Evolutionary conservation across 2,113 vertebrate genomes (phyloP).

Genomic region (Trematomus loennbergii): DNA sequence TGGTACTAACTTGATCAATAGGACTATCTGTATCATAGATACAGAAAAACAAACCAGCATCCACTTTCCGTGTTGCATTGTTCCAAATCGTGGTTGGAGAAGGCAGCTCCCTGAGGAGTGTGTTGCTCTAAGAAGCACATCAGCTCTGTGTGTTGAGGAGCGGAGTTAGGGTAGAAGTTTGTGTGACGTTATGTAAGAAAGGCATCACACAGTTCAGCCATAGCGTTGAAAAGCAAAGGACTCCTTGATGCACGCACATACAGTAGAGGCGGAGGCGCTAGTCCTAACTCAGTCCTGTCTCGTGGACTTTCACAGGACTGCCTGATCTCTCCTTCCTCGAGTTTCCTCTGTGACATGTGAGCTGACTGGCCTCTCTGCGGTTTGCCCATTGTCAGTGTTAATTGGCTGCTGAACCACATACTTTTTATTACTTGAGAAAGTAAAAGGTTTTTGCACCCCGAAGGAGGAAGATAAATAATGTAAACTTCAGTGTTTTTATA

Average conservation of each 20-base stretch:
- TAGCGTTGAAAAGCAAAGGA: slow-evolving; percentile 16
- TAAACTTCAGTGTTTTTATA: not conserved
- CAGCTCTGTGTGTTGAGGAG: slow-evolving; percentile 22
- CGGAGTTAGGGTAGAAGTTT: slow-evolving; percentile 34
- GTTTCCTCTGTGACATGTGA: slow-evolving; percentile 42
- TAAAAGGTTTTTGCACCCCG: slow-evolving; percentile 4
- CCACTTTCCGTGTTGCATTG: slow-evolving; percentile 11
- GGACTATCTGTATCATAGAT: not conserved
- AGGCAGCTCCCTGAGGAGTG: slow-evolving; percentile 30
- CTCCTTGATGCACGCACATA: slow-evolving; percentile 16
- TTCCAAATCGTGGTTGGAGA: slow-evolving; percentile 1
- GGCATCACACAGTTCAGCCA: slow-evolving; percentile 26
- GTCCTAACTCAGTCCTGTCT: slow-evolving; percentile 32
- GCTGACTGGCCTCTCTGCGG: slow-evolving; percentile 20
- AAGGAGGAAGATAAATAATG: slow-evolving; percentile 9
- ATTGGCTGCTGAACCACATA: slow-evolving; percentile 25
- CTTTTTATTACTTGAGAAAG: slow-evolving; percentile 1
- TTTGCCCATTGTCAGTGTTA: slow-evolving; percentile 17
- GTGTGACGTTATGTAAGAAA: slow-evolving; percentile 48
- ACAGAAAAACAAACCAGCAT: not conserved
- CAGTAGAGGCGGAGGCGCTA: slow-evolving; percentile 8
- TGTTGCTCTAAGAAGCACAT: slow-evolving; percentile 16
- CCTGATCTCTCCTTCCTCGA: slow-evolving; percentile 26
- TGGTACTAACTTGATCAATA: not conserved
- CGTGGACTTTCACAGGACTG: not conserved